Percentiles rank a stretch among this genome's conserved stretches.
Evolutionary conservation across 2,888 invertebrate genomes (phyloP).

Genomic region (Teinopalpus imperialis): DNA sequence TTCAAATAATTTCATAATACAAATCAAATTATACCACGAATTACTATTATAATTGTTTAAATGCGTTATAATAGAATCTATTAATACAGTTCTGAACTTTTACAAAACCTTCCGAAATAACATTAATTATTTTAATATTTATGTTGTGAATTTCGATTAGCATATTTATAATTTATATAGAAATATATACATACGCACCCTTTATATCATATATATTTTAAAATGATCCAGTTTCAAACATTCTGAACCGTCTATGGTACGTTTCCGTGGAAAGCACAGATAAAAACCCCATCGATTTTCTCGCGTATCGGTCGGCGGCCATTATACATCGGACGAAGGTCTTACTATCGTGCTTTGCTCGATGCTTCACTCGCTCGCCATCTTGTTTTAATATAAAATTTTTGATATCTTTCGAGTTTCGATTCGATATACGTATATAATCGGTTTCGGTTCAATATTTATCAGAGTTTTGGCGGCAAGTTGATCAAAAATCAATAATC

Average conservation of each 20-base stretch:
- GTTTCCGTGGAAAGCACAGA: constrained; percentile 13
- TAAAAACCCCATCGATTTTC: constrained; percentile 24
- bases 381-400: constrained; percentile 42
- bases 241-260: constrained; percentile 28
- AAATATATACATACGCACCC: too few relatives aligned
- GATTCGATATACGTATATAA: constrained; percentile 61
- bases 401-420: constrained; percentile 56
- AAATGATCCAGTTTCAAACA: too few relatives aligned
- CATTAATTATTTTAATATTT: too few relatives aligned
- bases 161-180: too few relatives aligned
- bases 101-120: too few relatives aligned
- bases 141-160: too few relatives aligned
- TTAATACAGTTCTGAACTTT: too few relatives aligned
- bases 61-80: too few relatives aligned
- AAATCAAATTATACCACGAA: too few relatives aligned
- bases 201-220: too few relatives aligned
- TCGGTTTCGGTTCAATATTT: constrained; percentile 51
- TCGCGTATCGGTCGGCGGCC: constrained; percentile 25
- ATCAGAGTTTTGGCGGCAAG: constrained; percentile 56
- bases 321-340: constrained; percentile 48
- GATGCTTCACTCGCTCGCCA: constrained; percentile 53
- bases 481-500: constrained; percentile 46
- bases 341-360: constrained; percentile 43
- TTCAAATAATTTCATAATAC: too few relatives aligned
- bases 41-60: too few relatives aligned